Conservation (phyloP, 53 echinoderm and acorn worm species). For the Luidia sarsii region DNA sequence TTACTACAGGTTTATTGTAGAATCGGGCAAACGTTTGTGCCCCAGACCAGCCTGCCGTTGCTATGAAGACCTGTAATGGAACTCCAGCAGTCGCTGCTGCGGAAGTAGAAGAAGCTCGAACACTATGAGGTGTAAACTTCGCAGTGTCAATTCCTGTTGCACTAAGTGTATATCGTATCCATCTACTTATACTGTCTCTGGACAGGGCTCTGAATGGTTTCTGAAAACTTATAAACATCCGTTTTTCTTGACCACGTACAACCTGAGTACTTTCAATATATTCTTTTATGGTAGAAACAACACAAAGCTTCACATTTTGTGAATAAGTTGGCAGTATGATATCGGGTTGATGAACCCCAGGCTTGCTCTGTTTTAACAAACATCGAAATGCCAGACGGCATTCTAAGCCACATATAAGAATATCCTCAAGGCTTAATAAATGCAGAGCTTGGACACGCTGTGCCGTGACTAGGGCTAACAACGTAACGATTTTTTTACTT, state of each 20-base stretch:
- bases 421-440: too few species aligned
- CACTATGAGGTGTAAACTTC: conserved; percentile 34
- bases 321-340: background rate
- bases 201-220: conserved; percentile 13
- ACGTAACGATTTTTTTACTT: conserved; percentile 22
- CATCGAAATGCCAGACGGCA: background rate
- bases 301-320: background rate
- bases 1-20: conserved; percentile 24
- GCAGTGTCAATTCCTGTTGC: conserved; percentile 25
- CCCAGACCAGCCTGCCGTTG: conserved; percentile 7
- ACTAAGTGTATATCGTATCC: conserved; percentile 5
- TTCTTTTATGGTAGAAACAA: background rate
- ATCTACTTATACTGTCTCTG: conserved; percentile 17
- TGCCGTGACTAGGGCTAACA: conserved; percentile 8
- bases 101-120: conserved; percentile 16
- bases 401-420: background rate
- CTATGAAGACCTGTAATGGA: conserved; percentile 21
- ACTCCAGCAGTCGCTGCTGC: conserved; percentile 25
- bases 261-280: background rate
- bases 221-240: conserved; percentile 13
- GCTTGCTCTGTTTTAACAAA: conserved; percentile 1
- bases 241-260: conserved; percentile 6
- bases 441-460: too few species aligned
- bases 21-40: conserved; percentile 19
- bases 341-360: conserved; percentile 21